Evolutionary conservation across 2,888 invertebrate genomes (phyloP), one percentile per base, ranked within the genome.

Genomic region (Scelioninae gen. 2): DNA sequence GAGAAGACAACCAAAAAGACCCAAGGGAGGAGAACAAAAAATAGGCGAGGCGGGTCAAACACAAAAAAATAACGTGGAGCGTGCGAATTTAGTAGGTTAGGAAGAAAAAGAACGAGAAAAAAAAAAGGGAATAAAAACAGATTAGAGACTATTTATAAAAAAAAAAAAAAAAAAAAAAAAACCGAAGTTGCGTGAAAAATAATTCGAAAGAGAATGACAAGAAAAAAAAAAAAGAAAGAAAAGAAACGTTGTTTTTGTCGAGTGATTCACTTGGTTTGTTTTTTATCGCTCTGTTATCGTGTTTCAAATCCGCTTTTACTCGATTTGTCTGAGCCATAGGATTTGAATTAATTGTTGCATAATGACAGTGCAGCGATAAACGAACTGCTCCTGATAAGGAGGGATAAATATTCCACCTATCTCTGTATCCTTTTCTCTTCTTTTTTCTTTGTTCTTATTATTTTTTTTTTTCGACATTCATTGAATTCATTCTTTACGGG

Each of bases 281-380:
- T 48, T 48, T 48, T 31, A 48, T 31, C 48, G 15, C 31, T 7
- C 15, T 16, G 16, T 48, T 48, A 48, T 48, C 48, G 16, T 4
- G 28, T 31, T 31, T 48, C 10, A 15, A 48, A 48, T 48, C 48
- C 48, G 48, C 48, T 48, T 48, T 48, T 31, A 16, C 15, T 15
- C 28, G 31, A 31, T 16, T 48, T 11, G 16, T 48, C 15, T 48
- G 18, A 31, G 31, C 48, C 31, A 11, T 48, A 10, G 31, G 48
- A 48, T 48, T 48, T 48, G 48, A 31, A 48, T 48, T 48, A 48
- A 16, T 48, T 31, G 16, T 48, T 48, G 48, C 48, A 31, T 48
- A 48, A 48, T 18, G 16, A 31, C 31, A 16, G 2, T 9, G 7
- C 16, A 16, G 2, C 31, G 31, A 48, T 48, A 48, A 48, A 48